Evolutionary conservation across 2,113 vertebrate species (phyloP).

Genomic region (Polypterus bichir): DNA sequence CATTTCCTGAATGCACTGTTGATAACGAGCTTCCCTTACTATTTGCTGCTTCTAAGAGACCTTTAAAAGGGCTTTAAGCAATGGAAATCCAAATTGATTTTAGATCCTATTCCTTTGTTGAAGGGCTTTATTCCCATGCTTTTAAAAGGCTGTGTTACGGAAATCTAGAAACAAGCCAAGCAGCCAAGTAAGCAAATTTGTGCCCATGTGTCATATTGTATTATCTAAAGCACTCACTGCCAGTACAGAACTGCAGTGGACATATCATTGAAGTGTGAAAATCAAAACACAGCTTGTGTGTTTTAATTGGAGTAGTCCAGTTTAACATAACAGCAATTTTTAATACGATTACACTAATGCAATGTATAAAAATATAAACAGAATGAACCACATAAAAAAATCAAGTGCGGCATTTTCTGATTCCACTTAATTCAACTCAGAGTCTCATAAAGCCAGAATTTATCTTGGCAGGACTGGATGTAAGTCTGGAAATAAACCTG

Average conservation of each 20-base stretch:
- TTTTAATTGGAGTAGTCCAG: too few species aligned
- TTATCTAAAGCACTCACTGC: neutral
- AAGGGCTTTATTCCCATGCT: neutral
- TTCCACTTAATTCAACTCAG: too few species aligned
- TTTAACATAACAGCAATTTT: too few species aligned
- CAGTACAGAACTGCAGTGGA: neutral
- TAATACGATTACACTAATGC: too few species aligned
- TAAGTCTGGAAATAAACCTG: too few species aligned
- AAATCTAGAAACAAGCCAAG: neutral
- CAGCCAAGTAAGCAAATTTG: neutral
- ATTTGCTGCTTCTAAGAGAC: neutral
- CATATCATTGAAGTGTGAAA: neutral
- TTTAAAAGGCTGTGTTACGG: neutral
- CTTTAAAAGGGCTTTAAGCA: slow-evolving; percentile 2
- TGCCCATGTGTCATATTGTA: neutral
- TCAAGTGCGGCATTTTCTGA: too few species aligned
- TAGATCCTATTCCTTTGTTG: neutral
- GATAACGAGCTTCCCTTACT: slow-evolving; percentile 4
- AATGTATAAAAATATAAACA: too few species aligned
- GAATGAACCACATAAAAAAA: too few species aligned
- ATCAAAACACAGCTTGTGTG: neutral
- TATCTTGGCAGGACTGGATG: too few species aligned
- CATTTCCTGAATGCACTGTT: slow-evolving; percentile 17
- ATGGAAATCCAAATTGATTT: slow-evolving; percentile 7
- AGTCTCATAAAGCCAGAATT: too few species aligned